These are phyloP conservation scores for Tokudaia tokunoshimensis DNA, from an alignment of 2,797 vertebrate genomes.

Conservation along the genomic window DNA sequence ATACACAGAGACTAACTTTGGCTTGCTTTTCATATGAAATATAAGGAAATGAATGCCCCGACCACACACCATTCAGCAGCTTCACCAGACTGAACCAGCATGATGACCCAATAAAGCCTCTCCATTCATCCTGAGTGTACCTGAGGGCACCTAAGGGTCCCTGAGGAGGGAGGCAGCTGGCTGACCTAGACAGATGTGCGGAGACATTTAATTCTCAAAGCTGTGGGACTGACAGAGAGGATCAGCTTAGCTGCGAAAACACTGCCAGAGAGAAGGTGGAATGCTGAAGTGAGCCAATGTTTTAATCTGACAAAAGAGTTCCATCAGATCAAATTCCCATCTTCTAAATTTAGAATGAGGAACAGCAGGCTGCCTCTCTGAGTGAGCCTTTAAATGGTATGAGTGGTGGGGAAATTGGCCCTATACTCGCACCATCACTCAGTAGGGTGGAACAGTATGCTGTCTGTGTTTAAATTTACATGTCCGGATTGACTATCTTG, in stretches of 20 bases:
- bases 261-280: conserved; percentile 45
- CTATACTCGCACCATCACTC: conserved; percentile 27
- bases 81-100: background rate
- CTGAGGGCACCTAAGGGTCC: background rate
- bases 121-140: background rate
- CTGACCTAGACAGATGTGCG: background rate
- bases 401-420: conserved; percentile 52
- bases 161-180: background rate
- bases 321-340: conserved; percentile 64
- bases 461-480: conserved; percentile 70
- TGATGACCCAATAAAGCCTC: background rate
- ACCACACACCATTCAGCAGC: background rate
- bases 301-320: conserved; percentile 68
- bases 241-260: background rate
- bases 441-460: conserved; percentile 69
- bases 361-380: conserved; percentile 51
- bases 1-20: background rate
- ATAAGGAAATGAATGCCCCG: background rate
- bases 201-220: conserved; percentile 38
- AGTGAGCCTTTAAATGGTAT: conserved; percentile 62
- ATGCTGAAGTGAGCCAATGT: conserved; percentile 16
- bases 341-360: conserved; percentile 72
- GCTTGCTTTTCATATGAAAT: background rate
- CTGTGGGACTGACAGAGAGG: background rate
- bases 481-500: conserved; percentile 51